A percentile compares a stretch with the other conserved stretches of the same genome.
Evolutionary conservation across 2,888 invertebrate genomes (phyloP).

Genomic region (Abrostola tripartita): DNA sequence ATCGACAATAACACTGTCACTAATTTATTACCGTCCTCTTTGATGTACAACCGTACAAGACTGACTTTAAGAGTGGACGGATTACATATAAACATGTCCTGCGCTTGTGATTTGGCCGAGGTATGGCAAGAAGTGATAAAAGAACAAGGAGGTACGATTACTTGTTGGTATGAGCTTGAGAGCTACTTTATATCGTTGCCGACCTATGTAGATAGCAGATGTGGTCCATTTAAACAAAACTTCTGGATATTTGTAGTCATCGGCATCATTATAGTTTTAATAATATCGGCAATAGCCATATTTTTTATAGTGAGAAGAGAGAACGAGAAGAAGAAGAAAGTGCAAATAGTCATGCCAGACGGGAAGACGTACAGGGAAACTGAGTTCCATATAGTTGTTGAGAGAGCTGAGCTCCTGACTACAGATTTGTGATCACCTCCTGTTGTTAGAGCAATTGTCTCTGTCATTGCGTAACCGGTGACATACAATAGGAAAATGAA

Average conservation of each 20-base stretch:
- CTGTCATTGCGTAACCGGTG: slow-evolving; percentile 44
- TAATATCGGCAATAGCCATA: slow-evolving; percentile 83
- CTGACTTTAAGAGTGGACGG: slow-evolving; percentile 88
- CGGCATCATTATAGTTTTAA: slow-evolving; percentile 79
- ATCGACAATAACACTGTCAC: slow-evolving; percentile 90
- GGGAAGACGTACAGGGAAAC: slow-evolving; percentile 95
- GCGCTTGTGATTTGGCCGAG: slow-evolving; percentile 86
- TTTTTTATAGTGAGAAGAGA: slow-evolving; percentile 82
- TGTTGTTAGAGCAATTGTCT: slow-evolving; percentile 51
- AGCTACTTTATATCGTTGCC: slow-evolving; percentile 77
- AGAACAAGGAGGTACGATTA: slow-evolving; percentile 76
- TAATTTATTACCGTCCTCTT: slow-evolving; percentile 86
- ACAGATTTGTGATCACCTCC: slow-evolving; percentile 90
- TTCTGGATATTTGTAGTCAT: slow-evolving; percentile 85
- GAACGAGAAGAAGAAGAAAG: slow-evolving; percentile 88
- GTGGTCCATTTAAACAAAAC: slow-evolving; percentile 80
- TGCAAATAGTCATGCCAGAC: slow-evolving; percentile 93
- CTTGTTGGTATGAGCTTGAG: slow-evolving; percentile 81
- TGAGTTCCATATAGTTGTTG: slow-evolving; percentile 95
- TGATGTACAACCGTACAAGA: slow-evolving; percentile 88
- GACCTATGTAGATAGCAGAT: slow-evolving; percentile 78
- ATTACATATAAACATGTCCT: slow-evolving; percentile 88
- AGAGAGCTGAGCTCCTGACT: slow-evolving; percentile 94
- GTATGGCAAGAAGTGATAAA: slow-evolving; percentile 75
- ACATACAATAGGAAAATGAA: slow-evolving; percentile 36